phyloP scores from a whole-genome alignment of 2,888 invertebrate genomes.

The Drosophila acutilabella region DNA sequence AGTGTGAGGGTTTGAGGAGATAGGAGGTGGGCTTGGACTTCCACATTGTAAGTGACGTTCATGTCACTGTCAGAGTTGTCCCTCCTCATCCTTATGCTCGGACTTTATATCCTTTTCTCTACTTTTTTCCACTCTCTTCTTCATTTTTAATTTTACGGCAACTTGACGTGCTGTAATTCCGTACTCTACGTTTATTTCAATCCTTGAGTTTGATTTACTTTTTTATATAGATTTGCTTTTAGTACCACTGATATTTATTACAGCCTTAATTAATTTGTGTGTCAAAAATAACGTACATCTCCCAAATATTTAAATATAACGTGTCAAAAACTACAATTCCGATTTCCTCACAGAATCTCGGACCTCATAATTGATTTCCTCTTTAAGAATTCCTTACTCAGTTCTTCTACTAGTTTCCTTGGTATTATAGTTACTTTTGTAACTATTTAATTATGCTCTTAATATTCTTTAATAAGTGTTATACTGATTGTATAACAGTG shows the following conservation, averaged over 20 bases:
- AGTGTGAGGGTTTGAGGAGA: slow-evolving; percentile 1
- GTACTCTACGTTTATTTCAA: slow-evolving; percentile 26
- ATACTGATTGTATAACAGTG: not conserved
- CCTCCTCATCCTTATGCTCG: slow-evolving; percentile 32
- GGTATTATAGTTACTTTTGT: not conserved
- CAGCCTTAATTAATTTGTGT: too few species aligned
- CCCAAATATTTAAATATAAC: too few species aligned
- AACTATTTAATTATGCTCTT: not conserved
- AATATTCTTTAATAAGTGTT: not conserved
- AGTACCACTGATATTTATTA: not conserved
- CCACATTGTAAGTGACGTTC: slow-evolving; percentile 78
- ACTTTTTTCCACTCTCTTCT: not conserved
- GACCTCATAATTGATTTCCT: too few species aligned
- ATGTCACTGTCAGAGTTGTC: slow-evolving; percentile 74
- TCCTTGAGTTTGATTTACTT: not conserved
- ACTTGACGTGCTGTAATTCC: slow-evolving; percentile 41
- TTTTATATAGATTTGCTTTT: slow-evolving; percentile 6
- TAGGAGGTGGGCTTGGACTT: slow-evolving; percentile 40
- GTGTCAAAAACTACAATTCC: too few species aligned
- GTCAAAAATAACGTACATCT: too few species aligned
- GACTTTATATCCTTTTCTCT: slow-evolving; percentile 24
- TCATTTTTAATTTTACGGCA: slow-evolving; percentile 19
- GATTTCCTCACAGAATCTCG: too few species aligned
- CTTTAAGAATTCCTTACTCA: not conserved
- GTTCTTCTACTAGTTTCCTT: not conserved